Conservation (phyloP, 2,113 vertebrate genomes). For the Oenanthe melanoleuca region DNA sequence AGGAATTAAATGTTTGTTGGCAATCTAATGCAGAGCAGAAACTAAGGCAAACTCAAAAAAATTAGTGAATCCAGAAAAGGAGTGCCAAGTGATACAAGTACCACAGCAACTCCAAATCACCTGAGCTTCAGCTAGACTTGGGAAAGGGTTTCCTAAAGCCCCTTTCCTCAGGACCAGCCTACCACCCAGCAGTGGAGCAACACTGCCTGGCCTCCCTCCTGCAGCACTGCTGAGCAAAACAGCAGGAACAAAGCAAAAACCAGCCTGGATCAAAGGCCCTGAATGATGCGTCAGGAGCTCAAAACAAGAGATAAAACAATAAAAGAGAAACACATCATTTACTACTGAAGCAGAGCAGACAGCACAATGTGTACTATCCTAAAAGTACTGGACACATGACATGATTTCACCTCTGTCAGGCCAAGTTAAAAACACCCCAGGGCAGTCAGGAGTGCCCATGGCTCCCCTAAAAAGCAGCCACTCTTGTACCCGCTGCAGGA, state of each 20-base stretch:
- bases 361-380: background rate
- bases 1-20: background rate
- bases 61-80: background rate
- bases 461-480: background rate
- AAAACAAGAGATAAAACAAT: background rate
- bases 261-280: background rate
- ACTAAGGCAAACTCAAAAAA: background rate
- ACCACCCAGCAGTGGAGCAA: background rate
- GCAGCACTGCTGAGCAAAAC: background rate
- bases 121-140: background rate
- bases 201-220: rapidly evolving
- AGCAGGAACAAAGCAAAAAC: background rate
- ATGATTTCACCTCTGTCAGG: background rate
- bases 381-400: background rate
- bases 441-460: background rate
- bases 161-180: background rate
- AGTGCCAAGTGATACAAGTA: background rate
- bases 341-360: background rate
- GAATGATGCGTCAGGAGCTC: background rate
- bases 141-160: background rate
- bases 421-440: background rate
- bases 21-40: background rate
- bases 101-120: background rate
- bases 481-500: background rate
- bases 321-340: background rate